These are phyloP conservation scores for Trachymyrmex cornetzi DNA, from an alignment of 1,140 invertebrate species.

Conservation along the genomic window DNA sequence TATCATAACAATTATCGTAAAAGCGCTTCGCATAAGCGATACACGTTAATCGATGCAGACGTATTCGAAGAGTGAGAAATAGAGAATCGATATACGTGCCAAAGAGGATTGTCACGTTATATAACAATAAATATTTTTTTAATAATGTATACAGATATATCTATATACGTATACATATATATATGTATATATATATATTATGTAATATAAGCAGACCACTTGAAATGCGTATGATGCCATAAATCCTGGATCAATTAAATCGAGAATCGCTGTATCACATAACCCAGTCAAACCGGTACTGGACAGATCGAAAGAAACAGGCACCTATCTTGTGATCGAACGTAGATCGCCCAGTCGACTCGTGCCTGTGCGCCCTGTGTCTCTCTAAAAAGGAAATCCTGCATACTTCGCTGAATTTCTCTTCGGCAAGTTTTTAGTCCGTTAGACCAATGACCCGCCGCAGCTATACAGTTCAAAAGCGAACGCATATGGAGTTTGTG, in stretches of 20 bases:
- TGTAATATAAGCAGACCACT: background rate
- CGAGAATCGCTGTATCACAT: conserved; percentile 68
- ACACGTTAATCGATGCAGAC: conserved; percentile 31
- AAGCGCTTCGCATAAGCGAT: conserved; percentile 50
- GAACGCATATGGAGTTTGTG: conserved; percentile 51
- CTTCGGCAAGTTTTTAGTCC: conserved; percentile 74
- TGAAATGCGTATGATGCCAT: conserved; percentile 41
- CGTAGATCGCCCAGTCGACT: conserved; percentile 53
- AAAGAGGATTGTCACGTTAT: background rate
- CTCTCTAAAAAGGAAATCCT: conserved; percentile 77
- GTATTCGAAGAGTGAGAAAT: conserved; percentile 1
- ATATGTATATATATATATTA: background rate
- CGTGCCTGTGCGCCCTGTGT: conserved; percentile 21
- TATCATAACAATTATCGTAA: conserved; percentile 67
- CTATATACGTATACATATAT: too few relatives aligned
- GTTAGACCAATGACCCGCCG: conserved; percentile 61
- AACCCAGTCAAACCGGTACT: conserved; percentile 76
- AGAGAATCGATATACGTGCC: background rate
- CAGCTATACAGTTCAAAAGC: conserved; percentile 64
- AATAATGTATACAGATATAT: background rate
- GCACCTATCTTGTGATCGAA: conserved; percentile 57
- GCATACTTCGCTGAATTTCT: conserved; percentile 77
- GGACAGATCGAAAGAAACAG: conserved; percentile 70
- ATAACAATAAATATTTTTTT: background rate
- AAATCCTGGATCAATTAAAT: conserved; percentile 76